Evolutionary conservation across 2,888 invertebrate species (phyloP).

Genomic region (Crossocerus cetratus): DNA sequence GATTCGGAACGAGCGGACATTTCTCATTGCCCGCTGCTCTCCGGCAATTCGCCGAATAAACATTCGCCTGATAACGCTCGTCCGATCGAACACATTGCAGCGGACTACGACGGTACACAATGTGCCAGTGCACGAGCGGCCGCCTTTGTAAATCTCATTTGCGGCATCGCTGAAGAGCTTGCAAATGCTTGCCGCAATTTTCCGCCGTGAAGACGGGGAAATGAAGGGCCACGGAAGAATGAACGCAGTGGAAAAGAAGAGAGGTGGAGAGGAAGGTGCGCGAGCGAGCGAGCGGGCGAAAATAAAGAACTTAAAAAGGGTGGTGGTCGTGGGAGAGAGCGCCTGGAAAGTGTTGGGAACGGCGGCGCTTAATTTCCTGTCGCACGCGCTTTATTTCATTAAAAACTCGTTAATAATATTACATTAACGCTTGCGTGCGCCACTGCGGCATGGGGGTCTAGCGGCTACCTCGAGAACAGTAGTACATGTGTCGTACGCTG

Average conservation of each 20-base stretch:
- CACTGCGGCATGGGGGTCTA: slow-evolving; percentile 3
- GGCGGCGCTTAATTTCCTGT: slow-evolving; percentile 64
- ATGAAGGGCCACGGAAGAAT: background rate
- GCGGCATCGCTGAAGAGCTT: slow-evolving; percentile 6
- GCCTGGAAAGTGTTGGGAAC: slow-evolving; percentile 9
- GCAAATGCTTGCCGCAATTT: slow-evolving; percentile 34
- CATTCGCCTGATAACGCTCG: background rate
- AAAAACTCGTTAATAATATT: slow-evolving; percentile 65
- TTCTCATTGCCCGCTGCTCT: no score
- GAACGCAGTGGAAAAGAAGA: background rate
- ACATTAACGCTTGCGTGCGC: slow-evolving; percentile 37
- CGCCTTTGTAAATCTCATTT: slow-evolving; percentile 53
- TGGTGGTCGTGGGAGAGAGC: slow-evolving; percentile 5
- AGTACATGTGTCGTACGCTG: no score
- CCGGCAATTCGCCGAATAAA: background rate
- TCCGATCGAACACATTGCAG: no score
- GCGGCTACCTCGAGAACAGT: background rate
- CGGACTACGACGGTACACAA: no score
- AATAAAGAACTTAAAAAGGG: slow-evolving; percentile 26
- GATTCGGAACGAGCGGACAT: no score
- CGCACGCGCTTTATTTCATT: slow-evolving; percentile 63
- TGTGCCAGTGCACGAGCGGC: background rate
- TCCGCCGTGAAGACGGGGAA: slow-evolving; percentile 19
- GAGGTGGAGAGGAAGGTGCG: background rate
- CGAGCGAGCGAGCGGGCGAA: slow-evolving; percentile 11